A percentile compares a stretch with the other conserved stretches of the same genome.
phyloP scores from a whole-genome alignment of 2,113 vertebrate species.

The Parotia lawesii region DNA sequence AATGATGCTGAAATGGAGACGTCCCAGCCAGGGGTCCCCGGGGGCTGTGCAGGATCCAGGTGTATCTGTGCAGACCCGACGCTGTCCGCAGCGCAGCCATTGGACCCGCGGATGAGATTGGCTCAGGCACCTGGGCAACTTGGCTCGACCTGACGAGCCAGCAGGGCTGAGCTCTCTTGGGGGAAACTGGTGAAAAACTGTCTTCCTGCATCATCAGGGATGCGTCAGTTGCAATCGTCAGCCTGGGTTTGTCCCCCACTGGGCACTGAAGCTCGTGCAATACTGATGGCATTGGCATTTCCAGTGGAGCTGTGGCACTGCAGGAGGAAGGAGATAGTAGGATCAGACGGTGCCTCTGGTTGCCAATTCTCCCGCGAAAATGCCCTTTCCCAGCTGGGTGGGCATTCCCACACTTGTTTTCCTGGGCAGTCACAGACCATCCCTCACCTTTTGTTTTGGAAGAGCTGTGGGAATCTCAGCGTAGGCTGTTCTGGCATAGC shows the following conservation, averaged over 20 bases:
- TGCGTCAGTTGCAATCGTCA: not conserved
- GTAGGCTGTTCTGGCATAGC: rapidly evolving
- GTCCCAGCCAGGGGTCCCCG: not conserved
- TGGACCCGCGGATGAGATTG: not conserved
- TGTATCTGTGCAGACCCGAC: not conserved
- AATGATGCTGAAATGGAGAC: not conserved
- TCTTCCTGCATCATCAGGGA: conserved; percentile 24
- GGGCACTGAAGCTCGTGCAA: rapidly evolving
- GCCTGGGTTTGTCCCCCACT: not conserved
- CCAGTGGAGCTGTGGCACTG: rapidly evolving
- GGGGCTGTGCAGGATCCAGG: not conserved
- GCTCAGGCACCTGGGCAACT: not conserved
- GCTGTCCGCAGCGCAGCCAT: rapidly evolving
- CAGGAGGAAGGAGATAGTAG: not conserved
- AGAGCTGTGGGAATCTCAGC: not conserved
- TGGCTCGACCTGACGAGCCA: not conserved
- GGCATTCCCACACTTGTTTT: not conserved
- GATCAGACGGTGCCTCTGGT: rapidly evolving
- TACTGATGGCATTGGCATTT: not conserved
- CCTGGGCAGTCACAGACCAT: not conserved
- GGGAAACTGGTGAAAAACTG: not conserved
- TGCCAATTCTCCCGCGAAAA: rapidly evolving
- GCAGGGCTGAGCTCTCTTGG: not conserved
- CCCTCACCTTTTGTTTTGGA: not conserved
- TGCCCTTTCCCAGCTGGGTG: not conserved